Conservation (phyloP, 1,140 invertebrate genomes). For the Steinernema khuongi region DNA sequence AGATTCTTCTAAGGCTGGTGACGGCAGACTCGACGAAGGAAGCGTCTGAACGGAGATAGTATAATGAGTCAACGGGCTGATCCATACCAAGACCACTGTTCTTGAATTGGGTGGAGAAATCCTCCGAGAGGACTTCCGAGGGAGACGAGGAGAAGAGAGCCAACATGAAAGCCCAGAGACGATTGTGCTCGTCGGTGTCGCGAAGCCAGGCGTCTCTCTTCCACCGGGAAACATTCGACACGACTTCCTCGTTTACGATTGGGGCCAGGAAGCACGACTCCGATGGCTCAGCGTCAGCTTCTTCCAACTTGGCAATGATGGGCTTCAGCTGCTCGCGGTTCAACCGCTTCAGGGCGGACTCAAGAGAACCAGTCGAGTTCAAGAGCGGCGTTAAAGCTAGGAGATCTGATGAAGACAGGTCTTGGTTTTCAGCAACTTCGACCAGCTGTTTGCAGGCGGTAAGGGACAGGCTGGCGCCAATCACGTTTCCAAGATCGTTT, state of each 20-base stretch:
- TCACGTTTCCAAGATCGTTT: slow-evolving; percentile 74
- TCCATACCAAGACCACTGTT: background rate
- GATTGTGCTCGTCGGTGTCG: background rate
- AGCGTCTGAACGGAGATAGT: background rate
- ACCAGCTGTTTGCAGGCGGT: slow-evolving; percentile 20
- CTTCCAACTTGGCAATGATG: background rate
- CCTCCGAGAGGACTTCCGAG: background rate
- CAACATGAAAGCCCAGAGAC: background rate
- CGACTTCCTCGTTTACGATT: background rate
- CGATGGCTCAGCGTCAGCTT: background rate
- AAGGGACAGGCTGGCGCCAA: slow-evolving; percentile 1
- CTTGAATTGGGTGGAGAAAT: background rate
- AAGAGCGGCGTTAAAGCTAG: background rate
- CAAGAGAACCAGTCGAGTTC: background rate
- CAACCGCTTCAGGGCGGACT: background rate
- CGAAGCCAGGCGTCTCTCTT: background rate
- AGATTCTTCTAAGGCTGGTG: background rate
- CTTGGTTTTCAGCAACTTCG: slow-evolving; percentile 4
- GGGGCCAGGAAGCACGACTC: background rate
- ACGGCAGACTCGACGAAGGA: background rate
- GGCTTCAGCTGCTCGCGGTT: background rate
- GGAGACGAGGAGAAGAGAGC: background rate
- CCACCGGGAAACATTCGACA: background rate
- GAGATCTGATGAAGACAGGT: slow-evolving; percentile 5
- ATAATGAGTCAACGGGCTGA: background rate